Evolutionary conservation across 1,140 invertebrate species (phyloP).

Genomic region (Campodea augens): DNA sequence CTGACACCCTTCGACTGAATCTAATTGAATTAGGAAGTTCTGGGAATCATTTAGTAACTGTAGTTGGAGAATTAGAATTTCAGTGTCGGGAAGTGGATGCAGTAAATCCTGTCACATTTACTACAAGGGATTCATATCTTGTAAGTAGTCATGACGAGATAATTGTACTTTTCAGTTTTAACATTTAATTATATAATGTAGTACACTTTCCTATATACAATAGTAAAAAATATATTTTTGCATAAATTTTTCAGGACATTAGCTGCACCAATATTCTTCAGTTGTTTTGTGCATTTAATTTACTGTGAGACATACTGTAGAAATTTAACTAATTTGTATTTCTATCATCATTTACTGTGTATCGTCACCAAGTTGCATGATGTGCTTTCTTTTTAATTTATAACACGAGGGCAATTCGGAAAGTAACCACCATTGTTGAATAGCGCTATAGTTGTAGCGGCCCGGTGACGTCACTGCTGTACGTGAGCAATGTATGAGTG

Average conservation of each 20-base stretch:
- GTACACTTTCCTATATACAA: neutral
- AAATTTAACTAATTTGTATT: neutral
- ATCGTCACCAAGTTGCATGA: neutral
- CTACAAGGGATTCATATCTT: slow-evolving; percentile 71
- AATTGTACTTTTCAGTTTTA: neutral
- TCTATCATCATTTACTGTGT: neutral
- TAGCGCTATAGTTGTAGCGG: no score
- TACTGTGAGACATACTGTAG: neutral
- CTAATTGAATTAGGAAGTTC: slow-evolving; percentile 70
- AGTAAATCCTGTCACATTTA: slow-evolving; percentile 77
- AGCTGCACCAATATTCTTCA: no score
- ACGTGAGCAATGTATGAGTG: no score
- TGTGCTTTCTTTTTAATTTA: neutral
- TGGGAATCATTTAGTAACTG: slow-evolving; percentile 66
- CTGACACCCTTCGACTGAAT: slow-evolving; percentile 69
- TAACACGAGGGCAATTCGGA: no score
- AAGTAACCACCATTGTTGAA: no score
- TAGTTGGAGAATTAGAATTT: slow-evolving; percentile 71
- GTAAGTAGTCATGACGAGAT: slow-evolving; percentile 29
- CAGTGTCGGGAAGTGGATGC: slow-evolving; percentile 67
- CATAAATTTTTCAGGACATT: no score
- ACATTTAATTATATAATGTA: no score
- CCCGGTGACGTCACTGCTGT: no score
- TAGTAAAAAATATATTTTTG: neutral
- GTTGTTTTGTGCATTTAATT: no score